Evolutionary conservation across 2,888 invertebrate genomes (phyloP), one percentile per base, ranked within the genome.

Genomic region (Teleogryllus oceanicus): DNA sequence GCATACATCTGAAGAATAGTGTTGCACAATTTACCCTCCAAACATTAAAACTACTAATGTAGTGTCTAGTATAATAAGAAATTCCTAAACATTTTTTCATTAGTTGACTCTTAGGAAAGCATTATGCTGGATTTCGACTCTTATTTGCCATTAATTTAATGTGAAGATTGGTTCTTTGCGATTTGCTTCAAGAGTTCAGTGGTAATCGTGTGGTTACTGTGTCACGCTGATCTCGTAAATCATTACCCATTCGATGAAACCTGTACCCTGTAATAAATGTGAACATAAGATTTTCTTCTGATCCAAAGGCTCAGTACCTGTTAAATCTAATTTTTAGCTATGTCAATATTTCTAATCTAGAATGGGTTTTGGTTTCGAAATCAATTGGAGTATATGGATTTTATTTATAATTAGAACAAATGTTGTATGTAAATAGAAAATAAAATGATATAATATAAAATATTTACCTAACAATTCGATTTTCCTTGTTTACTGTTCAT

Each of bases 291-390:
- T n/a, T 62, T 62, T 62, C 16, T 13, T 62, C 62, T 3, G n/a
- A 62, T 62, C 13, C 16, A 62, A 13, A n/a, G 8, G 3, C n/a
- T 62, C 62, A 5, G 62, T 62, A 62, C 13, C 62, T n/a, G 62
- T 18, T 62, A 18, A 10, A 62, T 62, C 62, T 62, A 16, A 37
- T 62, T 11, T 62, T 62, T 62, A 13, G 62, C 62, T 62, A 24
- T 24, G 8, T 8, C 37, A 37, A 37, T 37, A 37, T 37, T 37
- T 37, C 37, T 37, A 37, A 37, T n/a, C 62, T 18, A 62, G 62
- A 62, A 62, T 62, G 62, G 62, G 62, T 62, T 62, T 62, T 62
- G 62, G 62, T 62, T 62, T 62, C 62, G 62, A 62, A 13, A 62
- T 62, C 62, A 62, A 62, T 18, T 18, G 62, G 16, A 62, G 62